Percentiles rank a stretch among this genome's conserved stretches.
Conservation (phyloP, 2,113 vertebrate genomes). For the Cavia porcellus region DNA sequence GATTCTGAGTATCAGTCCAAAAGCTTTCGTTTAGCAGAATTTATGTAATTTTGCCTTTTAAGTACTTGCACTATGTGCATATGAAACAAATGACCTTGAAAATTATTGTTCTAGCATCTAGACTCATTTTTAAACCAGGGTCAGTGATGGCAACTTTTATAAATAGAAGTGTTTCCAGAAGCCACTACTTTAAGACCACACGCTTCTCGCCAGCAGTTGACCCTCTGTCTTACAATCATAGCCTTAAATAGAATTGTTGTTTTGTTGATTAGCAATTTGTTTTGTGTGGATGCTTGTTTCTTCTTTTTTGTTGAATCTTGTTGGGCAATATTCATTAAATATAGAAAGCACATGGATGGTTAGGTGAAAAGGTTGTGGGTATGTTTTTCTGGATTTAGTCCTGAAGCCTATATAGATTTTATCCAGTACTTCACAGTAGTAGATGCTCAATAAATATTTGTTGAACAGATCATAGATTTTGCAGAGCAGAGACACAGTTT, state of each 20-base stretch:
- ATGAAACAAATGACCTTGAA: background rate
- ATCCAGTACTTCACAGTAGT: background rate
- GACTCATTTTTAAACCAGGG: background rate
- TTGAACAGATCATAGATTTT: background rate
- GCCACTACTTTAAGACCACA: background rate
- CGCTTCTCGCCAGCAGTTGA: background rate
- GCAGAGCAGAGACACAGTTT: background rate
- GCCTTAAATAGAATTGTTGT: conserved; percentile 28
- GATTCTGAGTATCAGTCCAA: background rate
- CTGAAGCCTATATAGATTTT: background rate
- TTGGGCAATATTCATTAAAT: background rate
- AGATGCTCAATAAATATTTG: background rate
- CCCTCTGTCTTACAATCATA: background rate
- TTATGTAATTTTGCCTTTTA: background rate
- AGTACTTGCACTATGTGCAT: background rate
- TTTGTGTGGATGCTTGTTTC: background rate
- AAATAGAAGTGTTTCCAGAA: background rate
- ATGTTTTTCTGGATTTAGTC: background rate
- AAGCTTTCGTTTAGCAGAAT: background rate
- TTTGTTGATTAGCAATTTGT: background rate
- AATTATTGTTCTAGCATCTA: background rate
- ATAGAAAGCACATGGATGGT: background rate
- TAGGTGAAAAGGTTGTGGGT: background rate
- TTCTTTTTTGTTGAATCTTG: background rate
- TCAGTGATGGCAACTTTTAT: background rate